Base-by-base conservation (phyloP, 1,140 invertebrate genomes). In the Neodiprion virginianus region DNA sequence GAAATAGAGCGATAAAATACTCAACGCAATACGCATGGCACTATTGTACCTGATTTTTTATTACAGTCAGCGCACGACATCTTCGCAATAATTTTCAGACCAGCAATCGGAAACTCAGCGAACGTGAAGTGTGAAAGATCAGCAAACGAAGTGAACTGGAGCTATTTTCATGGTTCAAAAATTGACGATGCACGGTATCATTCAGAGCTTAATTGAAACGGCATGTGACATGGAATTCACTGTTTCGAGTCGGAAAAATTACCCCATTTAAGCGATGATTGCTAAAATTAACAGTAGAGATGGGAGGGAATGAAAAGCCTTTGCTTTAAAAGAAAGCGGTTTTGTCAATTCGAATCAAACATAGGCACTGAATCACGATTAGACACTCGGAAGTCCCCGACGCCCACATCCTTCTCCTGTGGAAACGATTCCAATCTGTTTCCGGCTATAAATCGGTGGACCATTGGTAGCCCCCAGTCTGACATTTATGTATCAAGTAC, bases 351-450 rank as follows among this genome's bases (percentile, higher is more conserved):
- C 93, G 94, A 23, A 86, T 74, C 0, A 90, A 73, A 80, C 91
- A 94, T 47, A 89, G 2, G 28, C 88, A 8, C 91, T 88, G 0
- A 95, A 90, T 74, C 92, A 88, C 0, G 92, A 91, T 78, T 95
- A 95, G 8, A 95, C 93, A 1, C 94, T 94, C 1, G 94, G 93
- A 69, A 90, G 83, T 72, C 91, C 89, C 17, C 89, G 86, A 50
- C 90, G 84, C 0, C 91, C 94, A 83, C 94, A 95, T 1, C 93
- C 93, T 61, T 91, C 87, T 3, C 94, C 94, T 91, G 92, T 94
- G 0, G 93, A 95, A 0, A 93, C 91, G 8, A 92, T 86, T 79
- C 93, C 88, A 67, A 91, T 77, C 87, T 89, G 85, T 82, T 89
- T 75, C 75, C 77, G 49, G 68, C 87, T 80, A 71, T 82, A 88